phyloP scores from a whole-genome alignment of 1,140 invertebrate species.

The Glossosoma conforme region DNA sequence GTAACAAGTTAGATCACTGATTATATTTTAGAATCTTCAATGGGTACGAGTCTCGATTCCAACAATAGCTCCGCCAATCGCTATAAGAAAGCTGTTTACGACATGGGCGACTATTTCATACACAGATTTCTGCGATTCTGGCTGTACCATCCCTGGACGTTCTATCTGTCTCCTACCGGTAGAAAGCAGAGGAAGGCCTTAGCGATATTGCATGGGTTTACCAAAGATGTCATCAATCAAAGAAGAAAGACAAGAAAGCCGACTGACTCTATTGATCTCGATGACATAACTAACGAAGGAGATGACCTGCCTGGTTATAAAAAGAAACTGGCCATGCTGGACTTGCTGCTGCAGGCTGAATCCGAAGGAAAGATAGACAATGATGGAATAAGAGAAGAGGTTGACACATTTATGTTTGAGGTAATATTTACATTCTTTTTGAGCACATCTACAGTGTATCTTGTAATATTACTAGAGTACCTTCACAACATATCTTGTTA shows the following conservation, averaged over 20 bases:
- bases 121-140: slow-evolving; percentile 38
- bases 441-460: no score
- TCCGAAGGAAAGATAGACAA: slow-evolving; percentile 52
- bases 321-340: slow-evolving; percentile 34
- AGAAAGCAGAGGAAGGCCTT: slow-evolving; percentile 33
- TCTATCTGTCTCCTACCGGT: slow-evolving; percentile 26
- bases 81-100: slow-evolving; percentile 41
- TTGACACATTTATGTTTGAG: slow-evolving; percentile 80
- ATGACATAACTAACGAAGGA: slow-evolving; percentile 9
- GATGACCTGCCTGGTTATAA: slow-evolving; percentile 19
- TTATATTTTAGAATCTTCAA: slow-evolving; percentile 32
- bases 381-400: slow-evolving; percentile 71
- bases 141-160: slow-evolving; percentile 35
- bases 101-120: slow-evolving; percentile 37
- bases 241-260: slow-evolving; percentile 22
- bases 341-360: slow-evolving; percentile 55
- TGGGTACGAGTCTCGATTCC: slow-evolving; percentile 39
- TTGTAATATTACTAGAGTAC: no score
- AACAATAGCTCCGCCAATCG: slow-evolving; percentile 26
- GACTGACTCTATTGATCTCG: neutral
- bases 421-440: no score
- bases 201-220: slow-evolving; percentile 35
- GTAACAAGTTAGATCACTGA: neutral
- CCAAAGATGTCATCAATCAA: slow-evolving; percentile 35
- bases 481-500: no score